Percentiles rank a stretch among this genome's conserved stretches.
Evolutionary conservation across 2,113 vertebrate species (phyloP).

Genomic region (Plectropomus leopardus): DNA sequence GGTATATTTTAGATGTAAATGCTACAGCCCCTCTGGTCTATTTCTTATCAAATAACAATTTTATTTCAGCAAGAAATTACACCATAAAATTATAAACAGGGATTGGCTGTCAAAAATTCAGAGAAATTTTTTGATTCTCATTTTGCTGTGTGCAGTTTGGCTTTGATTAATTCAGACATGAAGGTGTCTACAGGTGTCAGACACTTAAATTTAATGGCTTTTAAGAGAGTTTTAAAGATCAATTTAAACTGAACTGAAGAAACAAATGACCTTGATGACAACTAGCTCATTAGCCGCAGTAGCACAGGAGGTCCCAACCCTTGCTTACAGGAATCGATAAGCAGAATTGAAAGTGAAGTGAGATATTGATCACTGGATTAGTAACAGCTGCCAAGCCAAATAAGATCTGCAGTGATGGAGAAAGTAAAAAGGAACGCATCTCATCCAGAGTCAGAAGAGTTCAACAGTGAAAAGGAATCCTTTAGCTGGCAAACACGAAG

Average conservation of each 20-base stretch:
- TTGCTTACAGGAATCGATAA: neutral
- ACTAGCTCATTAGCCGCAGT: neutral
- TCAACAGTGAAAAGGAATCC: neutral
- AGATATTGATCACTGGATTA: conserved; percentile 10
- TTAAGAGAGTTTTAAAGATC: no score
- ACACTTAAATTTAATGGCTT: no score
- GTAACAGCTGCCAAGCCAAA: conserved; percentile 2
- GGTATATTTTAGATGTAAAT: neutral
- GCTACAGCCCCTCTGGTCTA: neutral
- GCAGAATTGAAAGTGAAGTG: neutral
- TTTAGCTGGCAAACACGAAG: neutral
- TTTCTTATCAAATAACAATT: neutral
- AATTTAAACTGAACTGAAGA: no score
- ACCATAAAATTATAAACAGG: neutral
- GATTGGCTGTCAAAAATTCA: neutral
- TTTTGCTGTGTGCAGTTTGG: neutral
- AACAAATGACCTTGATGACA: neutral
- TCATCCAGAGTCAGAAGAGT: neutral
- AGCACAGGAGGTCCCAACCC: neutral
- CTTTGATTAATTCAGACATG: neutral
- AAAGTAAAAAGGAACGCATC: conserved; percentile 1
- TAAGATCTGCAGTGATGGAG: neutral
- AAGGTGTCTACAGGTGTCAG: neutral
- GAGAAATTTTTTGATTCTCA: neutral
- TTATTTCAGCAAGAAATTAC: neutral